Base-by-base conservation (phyloP, 2,797 vertebrate species). In the Scomberomorus guttatus region DNA sequence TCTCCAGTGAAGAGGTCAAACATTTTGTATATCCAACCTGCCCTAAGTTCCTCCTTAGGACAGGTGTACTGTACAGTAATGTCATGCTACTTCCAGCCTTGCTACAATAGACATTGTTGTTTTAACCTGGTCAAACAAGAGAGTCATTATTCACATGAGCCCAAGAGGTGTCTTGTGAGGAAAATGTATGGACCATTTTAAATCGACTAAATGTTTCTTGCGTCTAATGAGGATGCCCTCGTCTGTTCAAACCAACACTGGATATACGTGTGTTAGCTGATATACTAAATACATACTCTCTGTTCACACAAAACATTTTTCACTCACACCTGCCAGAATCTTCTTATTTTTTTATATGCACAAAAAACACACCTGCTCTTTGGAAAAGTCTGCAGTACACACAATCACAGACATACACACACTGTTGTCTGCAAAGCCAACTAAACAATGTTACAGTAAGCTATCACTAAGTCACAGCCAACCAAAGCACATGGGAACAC, bases 331-430 rank as follows among this genome's bases (percentile, higher is more conserved):
- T 42, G 39, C 12, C 1, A 14, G 39, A 14, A 37, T 37, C 0
- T 37, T 37, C 37, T 14, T 42, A 13, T 42, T 14, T 8, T 37
- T 22, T 22, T 59, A 4, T 59, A 4, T 44, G 1, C 34, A 7
- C 8, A 4, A 34, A 18, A 44, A 12, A 72, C 15, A 54, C 37
- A 48, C 42, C 39, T 14, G 13, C 39, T 42, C 39, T 42, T 42
- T 42, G 39, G 13, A 42, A 42, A 14, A 42, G 0, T 39, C 37
- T 2, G 2, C 42, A 13, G 15, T 15, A 4, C 42, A 72, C 58
- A 61, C 57, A 42, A 15, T 51, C 71, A 39, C 48, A 42, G 5
- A 44, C 50, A 44, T 29, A 56, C 25, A 73, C 18, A 60, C 50
- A 71, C 27, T 24, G 14, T 2, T n/a, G 5, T 34, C 27, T 64